phyloP scores from a whole-genome alignment of 1,140 invertebrate genomes.

The Phocides pigmalion region DNA sequence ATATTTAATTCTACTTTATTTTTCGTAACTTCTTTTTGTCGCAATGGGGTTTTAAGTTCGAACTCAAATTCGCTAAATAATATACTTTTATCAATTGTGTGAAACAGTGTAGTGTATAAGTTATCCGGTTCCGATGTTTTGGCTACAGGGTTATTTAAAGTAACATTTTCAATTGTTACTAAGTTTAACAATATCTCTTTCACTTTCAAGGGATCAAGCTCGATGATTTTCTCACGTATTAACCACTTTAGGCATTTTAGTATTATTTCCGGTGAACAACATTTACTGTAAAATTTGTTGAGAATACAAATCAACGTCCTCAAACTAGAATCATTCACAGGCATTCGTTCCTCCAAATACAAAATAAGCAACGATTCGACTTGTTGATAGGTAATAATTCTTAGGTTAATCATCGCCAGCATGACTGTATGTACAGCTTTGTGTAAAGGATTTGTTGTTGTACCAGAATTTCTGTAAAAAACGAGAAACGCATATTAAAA shows the following conservation, averaged over 20 bases:
- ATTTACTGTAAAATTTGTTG: conserved; percentile 64
- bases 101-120: conserved; percentile 56
- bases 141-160: not conserved
- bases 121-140: conserved; percentile 22
- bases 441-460: conserved; percentile 45
- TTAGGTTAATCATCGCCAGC: conserved; percentile 49
- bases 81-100: conserved; percentile 57
- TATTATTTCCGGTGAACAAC: conserved; percentile 47
- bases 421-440: conserved; percentile 60
- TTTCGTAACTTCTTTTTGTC: not conserved
- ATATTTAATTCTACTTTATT: conserved; percentile 15
- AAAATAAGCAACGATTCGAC: conserved; percentile 57
- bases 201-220: conserved; percentile 38
- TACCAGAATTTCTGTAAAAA: conserved; percentile 66
- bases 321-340: conserved; percentile 56
- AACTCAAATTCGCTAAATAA: conserved; percentile 69
- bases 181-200: conserved; percentile 56
- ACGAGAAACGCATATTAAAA: conserved; percentile 3
- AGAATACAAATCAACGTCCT: conserved; percentile 55
- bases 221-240: conserved; percentile 40
- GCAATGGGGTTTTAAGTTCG: not conserved
- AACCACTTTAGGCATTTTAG: conserved; percentile 62
- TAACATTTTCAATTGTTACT: conserved; percentile 59
- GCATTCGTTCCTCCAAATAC: conserved; percentile 69
- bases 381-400: conserved; percentile 51